Conservation (phyloP, 2,888 invertebrate species). For the Hypolimnas misippus region DNA sequence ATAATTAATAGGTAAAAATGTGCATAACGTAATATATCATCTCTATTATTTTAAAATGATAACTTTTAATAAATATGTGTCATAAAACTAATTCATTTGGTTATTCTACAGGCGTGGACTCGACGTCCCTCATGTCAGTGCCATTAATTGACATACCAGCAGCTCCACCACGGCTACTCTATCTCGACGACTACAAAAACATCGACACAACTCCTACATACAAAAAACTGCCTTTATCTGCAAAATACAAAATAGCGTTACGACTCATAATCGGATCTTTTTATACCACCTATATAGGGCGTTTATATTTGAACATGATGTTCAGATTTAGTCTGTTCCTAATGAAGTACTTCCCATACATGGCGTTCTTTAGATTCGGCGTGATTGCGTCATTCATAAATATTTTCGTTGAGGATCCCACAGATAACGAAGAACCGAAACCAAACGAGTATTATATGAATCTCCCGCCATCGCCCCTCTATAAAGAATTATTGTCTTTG, state of each 20-base stretch:
- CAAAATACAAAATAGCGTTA: constrained; percentile 59
- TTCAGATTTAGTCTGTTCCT: constrained; percentile 84
- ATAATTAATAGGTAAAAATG: no score
- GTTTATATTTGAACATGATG: constrained; percentile 85
- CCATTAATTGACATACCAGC: constrained; percentile 59
- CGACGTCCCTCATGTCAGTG: constrained; percentile 50
- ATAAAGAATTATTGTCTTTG: constrained; percentile 51
- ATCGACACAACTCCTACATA: constrained; percentile 73
- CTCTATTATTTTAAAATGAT: no score
- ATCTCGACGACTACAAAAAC: constrained; percentile 68
- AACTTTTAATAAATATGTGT: not conserved
- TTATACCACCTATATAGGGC: constrained; percentile 78
- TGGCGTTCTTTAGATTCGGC: constrained; percentile 88
- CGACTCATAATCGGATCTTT: constrained; percentile 50
- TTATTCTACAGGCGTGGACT: constrained; percentile 59
- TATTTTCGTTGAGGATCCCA: constrained; percentile 76
- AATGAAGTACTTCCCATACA: constrained; percentile 87
- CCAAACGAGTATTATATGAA: constrained; percentile 62
- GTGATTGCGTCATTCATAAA: constrained; percentile 83
- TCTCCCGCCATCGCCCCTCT: constrained; percentile 55
- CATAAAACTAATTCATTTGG: not conserved
- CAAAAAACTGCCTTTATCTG: constrained; percentile 60
- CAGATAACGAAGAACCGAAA: constrained; percentile 61
- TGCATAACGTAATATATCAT: no score
- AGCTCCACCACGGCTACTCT: constrained; percentile 56